Base-by-base conservation (phyloP, 1,140 invertebrate species). In the Tetranychus urticae region DNA sequence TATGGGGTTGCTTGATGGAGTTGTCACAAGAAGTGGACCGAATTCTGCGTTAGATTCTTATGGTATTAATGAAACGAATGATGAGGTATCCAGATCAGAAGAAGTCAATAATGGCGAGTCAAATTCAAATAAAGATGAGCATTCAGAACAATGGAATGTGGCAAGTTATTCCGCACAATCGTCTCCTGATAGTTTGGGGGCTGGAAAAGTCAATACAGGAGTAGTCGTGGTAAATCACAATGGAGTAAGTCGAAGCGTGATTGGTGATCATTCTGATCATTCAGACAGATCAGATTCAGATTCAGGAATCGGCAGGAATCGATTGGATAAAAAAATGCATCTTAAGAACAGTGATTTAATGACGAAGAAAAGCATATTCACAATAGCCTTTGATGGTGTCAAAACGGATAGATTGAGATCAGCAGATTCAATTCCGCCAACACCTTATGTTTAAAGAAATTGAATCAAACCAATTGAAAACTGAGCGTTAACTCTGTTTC, bases 321-420 rank as follows among this genome's bases (percentile, higher is more conserved):
- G 46, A n/a, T 35, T 45, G 33, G 39, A 39, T 36, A 31, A 35
- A 46, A 36, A 62, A 50, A 14, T 62, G 12, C 35, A 65, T 47
- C 31, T 67, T 13, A 66, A 65, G 35, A 67, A 67, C 46, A 61
- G 56, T 1, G 63, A 66, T 46, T 45, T 88, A 62, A 78, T 88
- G 34, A 85, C 89, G 67, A 90, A 89, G 73, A 89, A 89, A 68
- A 89, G 86, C 69, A 81, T 91, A n/a, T 91, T 90, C 67, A 88
- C 86, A 1, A 90, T 91, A 65, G 86, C 86, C 2, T 91, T 90
- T 68, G 85, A 86, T 68, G 86, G 88, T 68, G 84, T 89, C 67
- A 77, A 81, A 54, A 82, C 80, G 0, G 77, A 77, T 52, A 77
- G 61, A 14, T 46, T 67, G 6, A 61, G 64, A 39, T 67, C 66